Evolutionary conservation across 2,113 vertebrate species (phyloP).

Genomic region (Cryptomyrus ogoouensis): DNA sequence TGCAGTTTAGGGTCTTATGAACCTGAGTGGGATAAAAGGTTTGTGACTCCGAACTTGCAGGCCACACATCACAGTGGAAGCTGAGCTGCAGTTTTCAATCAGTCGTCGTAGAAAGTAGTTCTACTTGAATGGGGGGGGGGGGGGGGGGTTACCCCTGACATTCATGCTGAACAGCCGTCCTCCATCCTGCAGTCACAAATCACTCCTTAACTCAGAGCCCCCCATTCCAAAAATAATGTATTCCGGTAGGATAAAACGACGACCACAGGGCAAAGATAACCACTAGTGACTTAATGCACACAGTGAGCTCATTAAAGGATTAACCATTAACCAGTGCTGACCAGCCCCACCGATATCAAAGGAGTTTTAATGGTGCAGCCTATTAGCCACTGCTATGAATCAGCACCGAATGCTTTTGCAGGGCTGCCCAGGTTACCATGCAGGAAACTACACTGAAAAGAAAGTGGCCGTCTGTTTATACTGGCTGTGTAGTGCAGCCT

Average conservation of each 20-base stretch:
- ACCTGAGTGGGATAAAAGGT: not conserved
- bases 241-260: not conserved
- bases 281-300: not conserved
- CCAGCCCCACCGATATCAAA: not conserved
- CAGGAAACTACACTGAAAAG: not conserved
- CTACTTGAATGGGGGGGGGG: not conserved
- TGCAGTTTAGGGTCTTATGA: not conserved
- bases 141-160: not conserved
- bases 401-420: not conserved
- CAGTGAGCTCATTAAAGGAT: slow-evolving; percentile 4
- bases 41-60: not conserved
- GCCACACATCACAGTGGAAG: not conserved
- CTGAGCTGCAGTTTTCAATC: not conserved
- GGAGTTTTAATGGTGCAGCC: not conserved
- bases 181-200: slow-evolving; percentile 12
- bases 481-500: not conserved
- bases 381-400: not conserved
- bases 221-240: not conserved
- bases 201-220: not conserved
- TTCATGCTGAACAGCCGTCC: not conserved
- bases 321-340: slow-evolving; percentile 16
- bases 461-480: not conserved
- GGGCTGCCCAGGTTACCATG: not conserved
- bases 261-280: slow-evolving; percentile 15
- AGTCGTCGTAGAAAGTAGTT: not conserved